Conservation (phyloP, 2,113 vertebrate species). For the Carassius gibelio region DNA sequence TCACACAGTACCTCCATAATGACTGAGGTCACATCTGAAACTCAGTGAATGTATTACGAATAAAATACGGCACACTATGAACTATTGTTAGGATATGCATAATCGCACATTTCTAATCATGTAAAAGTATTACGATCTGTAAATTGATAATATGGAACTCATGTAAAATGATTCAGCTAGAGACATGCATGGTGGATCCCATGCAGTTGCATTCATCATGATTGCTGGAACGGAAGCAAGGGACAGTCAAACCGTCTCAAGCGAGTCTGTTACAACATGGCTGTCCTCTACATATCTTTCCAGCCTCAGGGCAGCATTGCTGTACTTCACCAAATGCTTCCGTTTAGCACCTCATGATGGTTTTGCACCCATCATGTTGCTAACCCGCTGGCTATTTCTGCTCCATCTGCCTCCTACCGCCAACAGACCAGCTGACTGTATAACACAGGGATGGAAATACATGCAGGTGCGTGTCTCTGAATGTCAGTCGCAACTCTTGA, state of each 20-base stretch:
- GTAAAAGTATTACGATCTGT: not conserved
- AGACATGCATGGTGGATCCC: not conserved
- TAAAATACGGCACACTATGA: not conserved
- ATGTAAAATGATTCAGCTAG: not conserved
- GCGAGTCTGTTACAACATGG: not conserved
- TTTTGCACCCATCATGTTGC: slow-evolving; percentile 27
- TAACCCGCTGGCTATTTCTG: slow-evolving; percentile 37
- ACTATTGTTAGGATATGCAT: not conserved
- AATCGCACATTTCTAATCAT: not conserved
- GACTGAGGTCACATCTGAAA: not conserved
- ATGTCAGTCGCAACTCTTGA: slow-evolving; percentile 56
- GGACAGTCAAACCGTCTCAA: not conserved
- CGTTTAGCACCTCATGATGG: slow-evolving; percentile 34
- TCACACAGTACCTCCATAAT: not conserved
- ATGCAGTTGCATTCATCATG: not conserved
- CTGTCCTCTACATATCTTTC: slow-evolving; percentile 8
- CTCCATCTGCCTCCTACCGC: slow-evolving; percentile 60
- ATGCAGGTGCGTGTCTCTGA: slow-evolving; percentile 57
- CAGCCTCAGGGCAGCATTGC: not conserved
- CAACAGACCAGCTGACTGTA: slow-evolving; percentile 36
- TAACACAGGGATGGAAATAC: slow-evolving; percentile 50
- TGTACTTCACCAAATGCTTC: slow-evolving; percentile 1
- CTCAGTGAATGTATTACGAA: not conserved
- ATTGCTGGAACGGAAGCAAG: not conserved
- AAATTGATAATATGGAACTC: not conserved